Evolutionary conservation across 2,888 invertebrate genomes (phyloP).

Genomic region (Isoperla grammatica): DNA sequence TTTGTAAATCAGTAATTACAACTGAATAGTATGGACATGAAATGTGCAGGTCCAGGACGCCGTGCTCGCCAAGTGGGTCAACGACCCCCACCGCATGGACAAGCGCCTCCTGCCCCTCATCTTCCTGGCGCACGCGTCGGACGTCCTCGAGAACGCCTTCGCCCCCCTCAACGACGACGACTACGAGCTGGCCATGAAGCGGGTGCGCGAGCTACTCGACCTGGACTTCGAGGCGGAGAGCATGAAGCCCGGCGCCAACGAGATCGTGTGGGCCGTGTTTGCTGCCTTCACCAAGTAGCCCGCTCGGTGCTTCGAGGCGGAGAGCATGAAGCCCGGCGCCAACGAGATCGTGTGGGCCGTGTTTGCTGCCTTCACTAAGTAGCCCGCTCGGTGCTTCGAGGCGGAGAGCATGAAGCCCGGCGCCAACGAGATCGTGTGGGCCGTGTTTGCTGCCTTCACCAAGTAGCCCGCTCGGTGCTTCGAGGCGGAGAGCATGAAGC

Average conservation of each 20-base stretch:
- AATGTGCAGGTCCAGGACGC: slow-evolving; percentile 96
- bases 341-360: slow-evolving; percentile 98
- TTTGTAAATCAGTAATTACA: no score
- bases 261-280: slow-evolving; percentile 98
- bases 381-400: slow-evolving; percentile 96
- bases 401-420: slow-evolving; percentile 88
- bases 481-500: slow-evolving; percentile 90
- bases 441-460: slow-evolving; percentile 96
- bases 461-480: slow-evolving; percentile 94
- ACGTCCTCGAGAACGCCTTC: slow-evolving; percentile 99
- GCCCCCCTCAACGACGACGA: slow-evolving; percentile 95
- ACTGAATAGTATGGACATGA: no score
- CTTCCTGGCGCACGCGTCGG: slow-evolving; percentile 94
- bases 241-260: slow-evolving; percentile 82
- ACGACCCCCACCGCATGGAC: slow-evolving; percentile 96
- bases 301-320: slow-evolving; percentile 95
- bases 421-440: slow-evolving; percentile 95
- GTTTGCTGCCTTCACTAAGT: slow-evolving; percentile 94
- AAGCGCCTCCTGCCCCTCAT: slow-evolving; percentile 89
- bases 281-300: slow-evolving; percentile 96
- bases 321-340: slow-evolving; percentile 84
- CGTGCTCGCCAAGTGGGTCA: slow-evolving; percentile 92
- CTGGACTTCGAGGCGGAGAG: slow-evolving; percentile 96
- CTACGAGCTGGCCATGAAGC: slow-evolving; percentile 96
- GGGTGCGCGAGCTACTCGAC: slow-evolving; percentile 92